These are phyloP conservation scores for Erpobdella octoculata DNA, from an alignment of 2,888 invertebrate genomes.

Conservation along the genomic window DNA sequence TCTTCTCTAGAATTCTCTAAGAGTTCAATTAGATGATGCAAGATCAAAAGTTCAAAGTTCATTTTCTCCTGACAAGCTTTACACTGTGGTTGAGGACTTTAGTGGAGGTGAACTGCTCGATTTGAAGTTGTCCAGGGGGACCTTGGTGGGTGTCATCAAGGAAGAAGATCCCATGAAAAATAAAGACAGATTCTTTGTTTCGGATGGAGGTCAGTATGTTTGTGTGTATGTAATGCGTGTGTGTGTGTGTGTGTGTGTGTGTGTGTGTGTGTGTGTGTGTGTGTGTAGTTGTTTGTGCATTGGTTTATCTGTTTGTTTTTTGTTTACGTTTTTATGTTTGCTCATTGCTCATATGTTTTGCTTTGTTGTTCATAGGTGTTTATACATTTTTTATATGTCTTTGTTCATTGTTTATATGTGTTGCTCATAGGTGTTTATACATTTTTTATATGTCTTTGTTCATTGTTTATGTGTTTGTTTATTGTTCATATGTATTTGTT, in stretches of 20 bases:
- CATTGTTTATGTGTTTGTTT: not conserved
- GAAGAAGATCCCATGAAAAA: conserved; percentile 60
- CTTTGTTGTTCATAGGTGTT: not conserved
- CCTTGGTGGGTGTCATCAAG: conserved; percentile 58
- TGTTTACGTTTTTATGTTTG: too few species aligned
- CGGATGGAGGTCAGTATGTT: conserved; percentile 54
- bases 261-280: not conserved
- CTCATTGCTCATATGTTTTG: too few species aligned
- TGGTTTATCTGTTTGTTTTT: too few species aligned
- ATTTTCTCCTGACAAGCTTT: conserved; percentile 53
- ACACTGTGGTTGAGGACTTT: conserved; percentile 50
- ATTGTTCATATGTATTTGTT: too few species aligned
- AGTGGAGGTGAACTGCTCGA: conserved; percentile 52
- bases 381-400: too few species aligned
- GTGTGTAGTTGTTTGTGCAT: too few species aligned
- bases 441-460: too few species aligned
- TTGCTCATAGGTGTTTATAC: not conserved
- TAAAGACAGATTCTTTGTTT: conserved; percentile 58
- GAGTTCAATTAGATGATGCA: not conserved
- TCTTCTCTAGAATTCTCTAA: too few species aligned
- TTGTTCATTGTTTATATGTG: not conserved
- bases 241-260: too few species aligned
- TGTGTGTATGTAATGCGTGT: too few species aligned
- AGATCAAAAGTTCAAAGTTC: conserved; percentile 47
- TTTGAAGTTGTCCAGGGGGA: conserved; percentile 50